Conservation (phyloP, 2,113 vertebrate species). For the Mionectes macconnelli region DNA sequence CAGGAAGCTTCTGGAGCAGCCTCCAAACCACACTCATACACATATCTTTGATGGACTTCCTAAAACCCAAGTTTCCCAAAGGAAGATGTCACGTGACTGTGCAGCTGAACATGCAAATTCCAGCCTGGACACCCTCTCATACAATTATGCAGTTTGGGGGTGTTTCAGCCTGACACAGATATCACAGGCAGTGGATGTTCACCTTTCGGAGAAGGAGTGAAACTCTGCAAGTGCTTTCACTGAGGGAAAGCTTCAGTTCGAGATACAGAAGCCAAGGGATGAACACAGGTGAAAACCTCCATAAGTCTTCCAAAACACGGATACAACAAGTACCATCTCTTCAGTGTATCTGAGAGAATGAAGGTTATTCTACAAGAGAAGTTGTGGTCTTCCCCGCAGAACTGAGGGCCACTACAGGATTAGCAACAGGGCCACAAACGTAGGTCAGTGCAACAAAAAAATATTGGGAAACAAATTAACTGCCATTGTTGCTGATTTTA, state of each 20-base stretch:
- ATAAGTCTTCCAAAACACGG: not conserved
- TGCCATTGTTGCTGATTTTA: not conserved
- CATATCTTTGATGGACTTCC: not conserved
- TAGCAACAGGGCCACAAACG: not conserved
- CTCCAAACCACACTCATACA: not conserved
- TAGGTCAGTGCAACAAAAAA: not conserved
- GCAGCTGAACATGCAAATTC: not conserved
- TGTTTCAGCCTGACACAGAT: not conserved
- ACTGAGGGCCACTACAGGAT: not conserved
- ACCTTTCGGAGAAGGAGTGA: not conserved
- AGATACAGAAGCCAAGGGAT: not conserved
- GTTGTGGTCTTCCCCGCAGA: not conserved
- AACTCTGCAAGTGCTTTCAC: not conserved
- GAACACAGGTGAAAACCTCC: not conserved
- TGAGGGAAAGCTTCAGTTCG: not conserved
- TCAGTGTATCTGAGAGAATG: not conserved
- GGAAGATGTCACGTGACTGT: rapidly evolving
- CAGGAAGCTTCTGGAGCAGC: not conserved
- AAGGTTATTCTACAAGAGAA: not conserved
- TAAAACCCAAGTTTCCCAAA: not conserved
- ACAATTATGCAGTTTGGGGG: rapidly evolving
- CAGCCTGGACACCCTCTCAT: not conserved
- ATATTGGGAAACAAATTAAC: not conserved
- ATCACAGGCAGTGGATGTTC: not conserved
- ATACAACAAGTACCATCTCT: not conserved